Base-by-base conservation (phyloP, 2,888 invertebrate species). In the Lordiphosa fenestrarum region DNA sequence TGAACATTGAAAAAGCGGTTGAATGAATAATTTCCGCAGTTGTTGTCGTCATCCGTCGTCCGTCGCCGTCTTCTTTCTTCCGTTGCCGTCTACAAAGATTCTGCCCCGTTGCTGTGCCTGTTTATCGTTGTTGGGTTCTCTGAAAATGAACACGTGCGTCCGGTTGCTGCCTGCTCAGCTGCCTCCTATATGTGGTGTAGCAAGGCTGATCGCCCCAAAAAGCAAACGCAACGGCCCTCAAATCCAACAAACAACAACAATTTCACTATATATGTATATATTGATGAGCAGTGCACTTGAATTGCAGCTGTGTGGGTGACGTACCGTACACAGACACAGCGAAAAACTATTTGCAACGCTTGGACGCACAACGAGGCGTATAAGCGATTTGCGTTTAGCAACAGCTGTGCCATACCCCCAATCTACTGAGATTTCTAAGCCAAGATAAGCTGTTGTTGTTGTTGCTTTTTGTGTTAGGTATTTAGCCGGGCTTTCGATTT, bases 91-190 rank as follows among this genome's bases (percentile, higher is more conserved):
- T 66, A 71, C 64, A 69, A 70, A 82, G 76, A 76, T 74, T 82
- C 73, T 77, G 44, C 6, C 42, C 6, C 42, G 53, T 39, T 62
- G 54, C 10, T 23, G 72, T 66, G 64, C 60, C 74, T 73, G 71
- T 84, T 85, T 81, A 74, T 81, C 73, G 81, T 81, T 62, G 62
- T 55, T 82, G 72, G 69, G 69, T 74, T 82, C 81, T 70, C 72
- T 62, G 86, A 86, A 85, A 85, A 85, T 86, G 86, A 85, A 86
- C 86, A 85, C 86, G 86, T 86, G 85, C 85, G 85, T 85, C 85
- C 85, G 85, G 86, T 85, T 85, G 73, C 71, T 67, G 60, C 49
- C 46, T 15, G 15, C 15, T 51, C 69, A 55, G 69, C 58, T 69
- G 66, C 73, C 53, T 37, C 52, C 57, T 19, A 19, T 19, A 19